These are phyloP conservation scores for Pelobates fuscus DNA, from an alignment of 2,113 vertebrate genomes.

Conservation along the genomic window DNA sequence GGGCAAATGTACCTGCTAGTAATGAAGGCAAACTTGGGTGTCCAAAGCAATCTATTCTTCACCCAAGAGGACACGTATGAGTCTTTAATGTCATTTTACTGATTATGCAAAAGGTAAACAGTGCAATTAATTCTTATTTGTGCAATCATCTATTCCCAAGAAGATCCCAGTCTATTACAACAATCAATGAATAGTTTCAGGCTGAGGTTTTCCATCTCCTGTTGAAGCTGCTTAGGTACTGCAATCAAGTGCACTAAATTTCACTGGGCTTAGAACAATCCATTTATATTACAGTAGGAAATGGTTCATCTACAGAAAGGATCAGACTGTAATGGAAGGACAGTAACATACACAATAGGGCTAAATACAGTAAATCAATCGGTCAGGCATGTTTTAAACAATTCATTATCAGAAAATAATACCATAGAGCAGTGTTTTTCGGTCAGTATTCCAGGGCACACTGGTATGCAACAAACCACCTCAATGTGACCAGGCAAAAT, in stretches of 20 bases:
- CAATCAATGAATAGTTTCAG: constrained; percentile 13
- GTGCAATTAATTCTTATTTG: constrained; percentile 8
- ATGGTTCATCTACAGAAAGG: no score
- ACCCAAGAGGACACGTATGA: background rate
- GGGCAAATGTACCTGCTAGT: background rate
- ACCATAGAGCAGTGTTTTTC: no score
- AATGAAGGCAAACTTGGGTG: background rate
- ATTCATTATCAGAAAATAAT: no score
- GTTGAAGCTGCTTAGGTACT: background rate
- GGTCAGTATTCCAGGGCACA: no score
- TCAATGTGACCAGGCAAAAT: no score
- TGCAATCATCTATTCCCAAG: background rate
- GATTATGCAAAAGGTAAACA: constrained; percentile 15
- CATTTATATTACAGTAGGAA: no score
- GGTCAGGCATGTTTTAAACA: no score
- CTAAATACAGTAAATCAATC: no score
- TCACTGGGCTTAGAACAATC: background rate
- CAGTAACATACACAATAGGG: no score
- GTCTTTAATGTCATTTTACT: background rate
- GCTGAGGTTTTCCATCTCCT: constrained; percentile 15
- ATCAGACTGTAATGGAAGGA: no score
- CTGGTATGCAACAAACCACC: no score
- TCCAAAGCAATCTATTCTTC: background rate
- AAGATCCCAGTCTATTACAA: background rate
- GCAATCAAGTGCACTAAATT: background rate